A percentile compares a stretch with the other conserved stretches of the same genome.
These are phyloP conservation scores for Seira sanloemensis DNA, from an alignment of 2,888 invertebrate genomes.

Conservation along the genomic window DNA sequence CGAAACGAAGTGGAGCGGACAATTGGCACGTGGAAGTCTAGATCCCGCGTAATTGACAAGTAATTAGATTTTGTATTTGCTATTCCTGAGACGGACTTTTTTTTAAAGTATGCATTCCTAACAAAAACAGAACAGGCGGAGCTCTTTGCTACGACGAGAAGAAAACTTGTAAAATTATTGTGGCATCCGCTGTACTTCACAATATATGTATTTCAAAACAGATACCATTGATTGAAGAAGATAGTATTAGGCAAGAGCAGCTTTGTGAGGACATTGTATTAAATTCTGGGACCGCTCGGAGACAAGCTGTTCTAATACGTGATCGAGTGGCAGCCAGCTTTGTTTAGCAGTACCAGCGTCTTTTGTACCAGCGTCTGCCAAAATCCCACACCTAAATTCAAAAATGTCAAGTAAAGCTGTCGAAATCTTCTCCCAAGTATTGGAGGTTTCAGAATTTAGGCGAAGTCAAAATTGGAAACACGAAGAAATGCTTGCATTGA, in stretches of 20 bases:
- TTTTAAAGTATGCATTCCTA: background rate
- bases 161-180: slow-evolving; percentile 46
- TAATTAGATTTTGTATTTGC: slow-evolving; percentile 9
- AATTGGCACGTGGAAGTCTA: slow-evolving; percentile 46
- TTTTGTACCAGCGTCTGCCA: background rate
- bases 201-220: slow-evolving; percentile 27
- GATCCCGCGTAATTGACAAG: slow-evolving; percentile 39
- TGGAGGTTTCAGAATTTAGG: background rate
- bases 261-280: background rate
- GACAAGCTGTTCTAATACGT: background rate
- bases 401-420: background rate
- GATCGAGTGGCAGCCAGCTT: background rate
- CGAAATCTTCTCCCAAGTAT: background rate
- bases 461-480: background rate
- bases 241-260: background rate
- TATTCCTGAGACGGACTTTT: no score
- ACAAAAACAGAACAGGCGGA: slow-evolving; percentile 46
- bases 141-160: slow-evolving; percentile 19
- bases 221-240: slow-evolving; percentile 36
- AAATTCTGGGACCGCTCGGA: background rate
- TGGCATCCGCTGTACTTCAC: slow-evolving; percentile 25
- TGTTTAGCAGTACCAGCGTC: background rate
- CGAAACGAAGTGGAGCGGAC: slow-evolving; percentile 25
- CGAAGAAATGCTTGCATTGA: background rate
- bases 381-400: no score